Evolutionary conservation across 2,113 vertebrate species (phyloP).

Genomic region (Mesitornis unicolor): DNA sequence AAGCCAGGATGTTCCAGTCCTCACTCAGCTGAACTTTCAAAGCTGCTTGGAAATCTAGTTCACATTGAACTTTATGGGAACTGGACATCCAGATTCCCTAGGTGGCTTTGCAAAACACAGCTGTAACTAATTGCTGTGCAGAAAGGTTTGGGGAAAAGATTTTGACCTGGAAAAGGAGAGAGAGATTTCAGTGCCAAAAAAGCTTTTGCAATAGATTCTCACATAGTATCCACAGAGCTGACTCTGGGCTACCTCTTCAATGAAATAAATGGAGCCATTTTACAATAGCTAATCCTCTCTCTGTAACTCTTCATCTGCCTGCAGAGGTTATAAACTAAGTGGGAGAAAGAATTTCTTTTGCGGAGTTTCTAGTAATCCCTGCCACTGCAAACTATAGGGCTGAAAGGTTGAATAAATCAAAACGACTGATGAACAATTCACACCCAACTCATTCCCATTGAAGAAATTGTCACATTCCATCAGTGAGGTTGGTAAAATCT

Average conservation of each 20-base stretch:
- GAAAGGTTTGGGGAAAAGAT: conserved; percentile 54
- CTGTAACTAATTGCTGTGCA: conserved; percentile 46
- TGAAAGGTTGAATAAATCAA: conserved; percentile 49
- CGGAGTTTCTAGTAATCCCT: conserved; percentile 46
- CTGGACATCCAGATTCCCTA: conserved; percentile 55
- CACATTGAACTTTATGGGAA: conserved; percentile 58
- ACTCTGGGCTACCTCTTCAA: conserved; percentile 17
- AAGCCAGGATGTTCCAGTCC: background rate
- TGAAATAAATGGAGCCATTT: conserved; percentile 35
- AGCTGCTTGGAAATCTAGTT: conserved; percentile 44
- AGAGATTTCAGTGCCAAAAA: conserved; percentile 41
- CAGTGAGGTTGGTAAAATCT: conserved; percentile 49
- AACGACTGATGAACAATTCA: conserved; percentile 49
- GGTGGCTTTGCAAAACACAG: conserved; percentile 60
- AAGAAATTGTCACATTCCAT: conserved; percentile 60
- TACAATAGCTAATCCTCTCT: conserved; percentile 33
- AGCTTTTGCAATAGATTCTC: conserved; percentile 54
- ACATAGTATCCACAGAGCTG: background rate
- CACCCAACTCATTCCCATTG: conserved; percentile 37
- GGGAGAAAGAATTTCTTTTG: conserved; percentile 18
- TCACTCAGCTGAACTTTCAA: conserved; percentile 33
- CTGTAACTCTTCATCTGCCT: conserved; percentile 35
- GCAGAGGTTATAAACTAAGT: conserved; percentile 23
- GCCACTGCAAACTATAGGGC: background rate
- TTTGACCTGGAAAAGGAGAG: conserved; percentile 49